Evolutionary conservation across 2,888 invertebrate species (phyloP).

Genomic region (Saturnia japonica): DNA sequence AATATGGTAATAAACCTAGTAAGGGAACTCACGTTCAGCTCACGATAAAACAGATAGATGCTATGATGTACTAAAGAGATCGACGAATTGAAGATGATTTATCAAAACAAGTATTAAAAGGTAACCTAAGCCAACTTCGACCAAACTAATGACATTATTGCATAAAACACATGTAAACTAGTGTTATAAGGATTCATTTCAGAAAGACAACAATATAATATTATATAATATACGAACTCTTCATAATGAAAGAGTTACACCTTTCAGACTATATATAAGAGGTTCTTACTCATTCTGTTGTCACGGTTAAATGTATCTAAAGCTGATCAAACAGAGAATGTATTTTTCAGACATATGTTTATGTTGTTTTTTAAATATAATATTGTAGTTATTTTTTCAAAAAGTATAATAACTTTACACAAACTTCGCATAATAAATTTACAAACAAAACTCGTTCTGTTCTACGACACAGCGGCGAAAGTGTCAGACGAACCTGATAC

Average conservation of each 20-base stretch:
- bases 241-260: not conserved
- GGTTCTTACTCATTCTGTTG: not conserved
- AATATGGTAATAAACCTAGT: not conserved
- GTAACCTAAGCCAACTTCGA: not conserved
- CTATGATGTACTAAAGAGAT: too few relatives aligned
- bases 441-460: not conserved
- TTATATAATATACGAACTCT: not conserved
- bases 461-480: constrained; percentile 32
- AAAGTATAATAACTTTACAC: not conserved
- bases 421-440: not conserved
- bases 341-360: not conserved
- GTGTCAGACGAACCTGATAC: constrained; percentile 29
- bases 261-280: not conserved
- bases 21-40: not conserved
- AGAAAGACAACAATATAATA: too few relatives aligned
- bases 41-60: too few relatives aligned
- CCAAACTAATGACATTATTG: not conserved
- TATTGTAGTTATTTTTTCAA: not conserved
- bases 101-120: not conserved
- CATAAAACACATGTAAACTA: not conserved
- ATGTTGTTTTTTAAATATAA: not conserved
- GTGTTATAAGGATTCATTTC: not conserved
- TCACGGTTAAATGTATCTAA: not conserved
- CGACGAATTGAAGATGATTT: too few relatives aligned
- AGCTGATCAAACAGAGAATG: not conserved